Conservation (phyloP, 2,797 vertebrate genomes). For the Syndactyla subalaris region DNA sequence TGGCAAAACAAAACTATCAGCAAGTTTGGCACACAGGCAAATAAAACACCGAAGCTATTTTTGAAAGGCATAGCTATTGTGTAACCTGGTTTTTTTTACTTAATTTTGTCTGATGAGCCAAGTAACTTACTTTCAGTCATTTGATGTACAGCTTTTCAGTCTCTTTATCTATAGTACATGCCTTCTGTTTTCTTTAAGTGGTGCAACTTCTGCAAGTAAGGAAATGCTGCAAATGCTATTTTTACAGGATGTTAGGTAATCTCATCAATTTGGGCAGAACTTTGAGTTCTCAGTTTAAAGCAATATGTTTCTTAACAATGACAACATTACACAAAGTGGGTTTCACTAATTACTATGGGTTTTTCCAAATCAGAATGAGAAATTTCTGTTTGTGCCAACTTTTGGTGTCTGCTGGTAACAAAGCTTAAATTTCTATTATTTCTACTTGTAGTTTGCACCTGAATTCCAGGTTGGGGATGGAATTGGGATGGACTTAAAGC, state of each 20-base stretch:
- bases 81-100: background rate
- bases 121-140: background rate
- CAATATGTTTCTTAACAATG: background rate
- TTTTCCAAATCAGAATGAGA: background rate
- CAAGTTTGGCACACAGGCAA: background rate
- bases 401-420: background rate
- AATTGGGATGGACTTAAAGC: conserved; percentile 94
- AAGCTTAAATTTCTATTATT: background rate
- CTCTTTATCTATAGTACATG: background rate
- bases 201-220: background rate
- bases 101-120: background rate
- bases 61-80: background rate
- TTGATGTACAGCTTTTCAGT: background rate
- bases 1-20: background rate
- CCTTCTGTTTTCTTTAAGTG: background rate
- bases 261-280: background rate
- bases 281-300: background rate
- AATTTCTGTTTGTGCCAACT: background rate
- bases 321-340: background rate
- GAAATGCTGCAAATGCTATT: background rate
- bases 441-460: conserved; percentile 87
- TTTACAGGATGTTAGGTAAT: conserved; percentile 5
- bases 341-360: background rate
- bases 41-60: background rate
- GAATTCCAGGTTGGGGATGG: conserved; percentile 95